phyloP scores from a whole-genome alignment of 1,140 invertebrate species.

The Platyura marginata region DNA sequence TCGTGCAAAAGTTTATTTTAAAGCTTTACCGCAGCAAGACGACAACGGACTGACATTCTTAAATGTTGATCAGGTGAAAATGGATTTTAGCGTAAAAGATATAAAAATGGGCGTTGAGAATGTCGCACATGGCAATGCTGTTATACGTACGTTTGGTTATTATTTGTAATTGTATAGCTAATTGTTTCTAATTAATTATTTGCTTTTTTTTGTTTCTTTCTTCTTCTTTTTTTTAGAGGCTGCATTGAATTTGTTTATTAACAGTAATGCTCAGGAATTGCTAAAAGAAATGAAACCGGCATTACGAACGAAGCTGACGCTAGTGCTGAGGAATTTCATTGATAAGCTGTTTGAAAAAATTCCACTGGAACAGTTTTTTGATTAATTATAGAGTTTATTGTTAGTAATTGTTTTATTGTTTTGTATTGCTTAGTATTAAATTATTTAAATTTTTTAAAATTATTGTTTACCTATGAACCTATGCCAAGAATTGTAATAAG shows the following conservation, averaged over 20 bases:
- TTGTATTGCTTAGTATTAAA: too few species aligned
- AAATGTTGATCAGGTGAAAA: slow-evolving; percentile 50
- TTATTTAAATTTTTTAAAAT: too few species aligned
- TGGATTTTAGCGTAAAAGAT: slow-evolving; percentile 60
- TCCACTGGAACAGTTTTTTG: slow-evolving; percentile 55
- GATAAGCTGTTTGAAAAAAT: slow-evolving; percentile 54
- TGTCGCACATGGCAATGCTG: slow-evolving; percentile 54
- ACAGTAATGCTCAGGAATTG: slow-evolving; percentile 61
- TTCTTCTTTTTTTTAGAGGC: slow-evolving; percentile 38
- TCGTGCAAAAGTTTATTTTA: slow-evolving; percentile 65
- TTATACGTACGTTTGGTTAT: slow-evolving; percentile 42
- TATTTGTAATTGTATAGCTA: background rate
- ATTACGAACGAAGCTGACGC: slow-evolving; percentile 51
- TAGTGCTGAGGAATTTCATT: slow-evolving; percentile 52
- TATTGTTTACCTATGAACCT: too few species aligned
- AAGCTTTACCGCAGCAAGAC: slow-evolving; percentile 35
- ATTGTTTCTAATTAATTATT: background rate
- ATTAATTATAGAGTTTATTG: slow-evolving; percentile 4
- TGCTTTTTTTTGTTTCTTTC: slow-evolving; percentile 2
- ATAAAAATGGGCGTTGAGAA: slow-evolving; percentile 71
- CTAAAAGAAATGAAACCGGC: slow-evolving; percentile 74
- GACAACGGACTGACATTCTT: slow-evolving; percentile 40
- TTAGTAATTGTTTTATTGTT: too few species aligned
- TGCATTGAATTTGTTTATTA: slow-evolving; percentile 69
- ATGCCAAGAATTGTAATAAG: too few species aligned